Evolutionary conservation across 1,140 invertebrate genomes (phyloP), one percentile per base, ranked within the genome.

Genomic region (Drosophila lacteicornis): DNA sequence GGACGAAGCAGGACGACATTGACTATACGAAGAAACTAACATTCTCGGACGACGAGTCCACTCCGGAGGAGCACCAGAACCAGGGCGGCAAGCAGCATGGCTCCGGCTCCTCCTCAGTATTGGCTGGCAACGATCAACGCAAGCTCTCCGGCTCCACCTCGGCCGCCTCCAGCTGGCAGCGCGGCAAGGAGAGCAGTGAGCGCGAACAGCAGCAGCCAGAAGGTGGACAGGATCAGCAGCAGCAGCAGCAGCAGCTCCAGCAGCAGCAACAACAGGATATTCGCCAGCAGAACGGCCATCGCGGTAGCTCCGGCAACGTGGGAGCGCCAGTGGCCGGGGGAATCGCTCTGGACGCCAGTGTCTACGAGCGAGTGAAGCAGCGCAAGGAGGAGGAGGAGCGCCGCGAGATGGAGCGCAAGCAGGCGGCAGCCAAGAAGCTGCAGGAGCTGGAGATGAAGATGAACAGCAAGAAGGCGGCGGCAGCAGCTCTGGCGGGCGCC

Each of bases 21-120:
- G 98, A 99, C 94, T 99, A 98, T 92, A 98, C 98, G 94, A 97
- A 98, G 94, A 98, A 98, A 93, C 94, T 99, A 75, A 96, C 96
- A 67, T 99, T 99, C 93, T 98, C 97, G 91, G 98, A 99, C 94
- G 98, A 98, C 80, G 98, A 99, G 93, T 91, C 93, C 9, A 94
- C 95, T 33, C 80, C 77, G 43, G 83, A 93, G 71, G 94, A 95
- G 25, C 69, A 82, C 40, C 68, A 75, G 56, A 57, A 79, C 9
- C 55, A 59, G 51, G 65, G 80, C 27, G 59, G 88, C 55, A 77
- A 62, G 51, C 85, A 55, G 42, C 58, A 25, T 36, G 12, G 36
- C 12, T 42, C 63, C 45, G 6, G 25, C 19, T 43, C 62, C 49
- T 60, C 67, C 57, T 53, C 82, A 75, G 78, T 68, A 79, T 65